Percentiles rank a stretch among this genome's conserved stretches.
These are phyloP conservation scores for Polyommatus iphigenia DNA, from an alignment of 2,888 invertebrate genomes.

Conservation along the genomic window DNA sequence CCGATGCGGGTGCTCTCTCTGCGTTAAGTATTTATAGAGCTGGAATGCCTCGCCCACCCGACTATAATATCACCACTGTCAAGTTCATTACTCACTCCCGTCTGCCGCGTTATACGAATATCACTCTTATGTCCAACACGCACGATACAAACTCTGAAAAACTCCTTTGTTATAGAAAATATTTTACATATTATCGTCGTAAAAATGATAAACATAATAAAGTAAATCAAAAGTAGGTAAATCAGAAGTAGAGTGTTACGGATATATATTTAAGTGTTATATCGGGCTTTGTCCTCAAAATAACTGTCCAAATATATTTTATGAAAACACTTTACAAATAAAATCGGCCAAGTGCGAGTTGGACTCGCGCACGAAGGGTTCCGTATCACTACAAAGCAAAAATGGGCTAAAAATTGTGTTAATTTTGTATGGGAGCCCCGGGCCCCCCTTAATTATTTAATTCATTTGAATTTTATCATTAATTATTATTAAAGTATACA, in stretches of 20 bases:
- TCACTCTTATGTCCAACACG: neutral
- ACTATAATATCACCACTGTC: conserved; percentile 70
- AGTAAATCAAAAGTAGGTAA: neutral
- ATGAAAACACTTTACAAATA: neutral
- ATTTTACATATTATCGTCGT: conserved; percentile 23
- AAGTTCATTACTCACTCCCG: conserved; percentile 70
- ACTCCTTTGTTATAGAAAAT: conserved; percentile 7
- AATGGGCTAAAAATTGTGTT: too few species aligned
- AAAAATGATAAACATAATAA: neutral
- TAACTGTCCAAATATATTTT: neutral
- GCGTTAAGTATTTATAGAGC: conserved; percentile 51
- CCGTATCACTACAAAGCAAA: too few species aligned
- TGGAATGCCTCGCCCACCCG: conserved; percentile 64
- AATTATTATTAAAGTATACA: too few species aligned
- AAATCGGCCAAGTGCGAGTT: too few species aligned
- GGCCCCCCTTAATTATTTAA: too few species aligned
- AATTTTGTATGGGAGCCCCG: too few species aligned
- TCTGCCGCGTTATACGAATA: neutral
- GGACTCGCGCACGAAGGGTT: too few species aligned
- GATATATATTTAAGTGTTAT: neutral
- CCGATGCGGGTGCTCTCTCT: conserved; percentile 28
- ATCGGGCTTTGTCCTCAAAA: neutral
- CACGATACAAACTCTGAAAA: neutral
- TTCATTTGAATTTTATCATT: too few species aligned
- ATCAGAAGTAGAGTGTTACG: neutral